phyloP scores from a whole-genome alignment of 2,113 vertebrate species.

The Esox niger region DNA sequence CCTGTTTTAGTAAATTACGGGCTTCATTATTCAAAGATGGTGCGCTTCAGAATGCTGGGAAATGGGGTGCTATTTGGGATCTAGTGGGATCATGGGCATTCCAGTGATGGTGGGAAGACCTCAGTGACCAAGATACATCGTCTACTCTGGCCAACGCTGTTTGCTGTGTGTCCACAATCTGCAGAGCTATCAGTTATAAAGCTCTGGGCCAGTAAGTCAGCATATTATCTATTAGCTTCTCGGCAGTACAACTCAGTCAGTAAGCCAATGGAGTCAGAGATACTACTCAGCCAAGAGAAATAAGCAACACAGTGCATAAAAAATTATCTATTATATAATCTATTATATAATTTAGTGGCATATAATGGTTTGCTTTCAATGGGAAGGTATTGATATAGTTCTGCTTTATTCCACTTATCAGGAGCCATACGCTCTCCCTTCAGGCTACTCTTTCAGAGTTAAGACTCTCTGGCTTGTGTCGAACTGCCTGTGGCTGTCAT shows the following conservation, averaged over 20 bases:
- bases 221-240: conserved; percentile 31
- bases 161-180: conserved; percentile 48
- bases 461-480: conserved; percentile 56
- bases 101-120: conserved; percentile 40
- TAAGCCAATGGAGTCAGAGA: conserved; percentile 46
- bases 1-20: too few relatives aligned
- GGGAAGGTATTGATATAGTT: conserved; percentile 55
- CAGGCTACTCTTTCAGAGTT: conserved; percentile 57
- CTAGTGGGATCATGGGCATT: conserved; percentile 36
- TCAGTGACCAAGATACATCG: conserved; percentile 36
- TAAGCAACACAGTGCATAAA: conserved; percentile 47
- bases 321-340: conserved; percentile 63
- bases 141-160: not conserved
- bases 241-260: conserved; percentile 43
- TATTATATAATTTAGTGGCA: conserved; percentile 55
- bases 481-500: conserved; percentile 66
- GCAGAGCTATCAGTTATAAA: conserved; percentile 29
- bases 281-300: conserved; percentile 53
- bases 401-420: conserved; percentile 59
- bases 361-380: conserved; percentile 63
- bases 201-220: conserved; percentile 44
- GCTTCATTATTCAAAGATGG: too few relatives aligned
- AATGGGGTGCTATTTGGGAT: too few relatives aligned
- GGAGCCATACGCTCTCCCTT: conserved; percentile 44
- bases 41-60: too few relatives aligned